Percentiles rank a stretch among this genome's conserved stretches.
Conservation (phyloP, 2,797 vertebrate genomes). For the Glossophaga mutica region DNA sequence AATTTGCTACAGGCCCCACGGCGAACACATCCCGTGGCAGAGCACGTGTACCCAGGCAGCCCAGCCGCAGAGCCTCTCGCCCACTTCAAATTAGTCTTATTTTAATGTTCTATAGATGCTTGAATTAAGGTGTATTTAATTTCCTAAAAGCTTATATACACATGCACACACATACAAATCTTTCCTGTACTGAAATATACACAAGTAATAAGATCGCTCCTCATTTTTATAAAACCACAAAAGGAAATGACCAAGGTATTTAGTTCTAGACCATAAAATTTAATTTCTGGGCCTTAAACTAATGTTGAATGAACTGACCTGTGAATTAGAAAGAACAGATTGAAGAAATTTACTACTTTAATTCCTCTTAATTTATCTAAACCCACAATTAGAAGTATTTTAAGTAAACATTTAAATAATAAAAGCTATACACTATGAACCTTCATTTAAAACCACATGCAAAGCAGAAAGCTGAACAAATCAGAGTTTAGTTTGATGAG, state of each 20-base stretch:
- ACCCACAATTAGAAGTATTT: conserved; percentile 7
- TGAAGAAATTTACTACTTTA: conserved; percentile 18
- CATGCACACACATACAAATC: background rate
- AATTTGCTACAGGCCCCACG: background rate
- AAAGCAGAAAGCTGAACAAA: conserved; percentile 37
- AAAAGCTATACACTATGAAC: background rate
- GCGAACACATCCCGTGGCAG: background rate
- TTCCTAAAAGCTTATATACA: conserved; percentile 9
- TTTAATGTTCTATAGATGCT: background rate
- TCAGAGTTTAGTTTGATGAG: background rate
- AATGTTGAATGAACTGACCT: conserved; percentile 9
- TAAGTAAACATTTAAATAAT: conserved; percentile 34
- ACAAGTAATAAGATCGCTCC: background rate
- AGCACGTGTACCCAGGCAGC: background rate
- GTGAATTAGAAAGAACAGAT: background rate
- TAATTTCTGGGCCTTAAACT: conserved; percentile 33
- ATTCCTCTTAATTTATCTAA: conserved; percentile 22
- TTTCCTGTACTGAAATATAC: conserved; percentile 18
- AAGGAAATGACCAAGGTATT: background rate
- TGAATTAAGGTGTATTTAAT: background rate
- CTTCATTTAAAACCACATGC: conserved; percentile 30
- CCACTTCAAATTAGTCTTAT: background rate
- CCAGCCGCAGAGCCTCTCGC: background rate
- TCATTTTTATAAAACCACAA: conserved; percentile 16
- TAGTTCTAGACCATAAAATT: conserved; percentile 39